Base-by-base conservation (phyloP, 1,140 invertebrate genomes). In the Drosophila takahashii region DNA sequence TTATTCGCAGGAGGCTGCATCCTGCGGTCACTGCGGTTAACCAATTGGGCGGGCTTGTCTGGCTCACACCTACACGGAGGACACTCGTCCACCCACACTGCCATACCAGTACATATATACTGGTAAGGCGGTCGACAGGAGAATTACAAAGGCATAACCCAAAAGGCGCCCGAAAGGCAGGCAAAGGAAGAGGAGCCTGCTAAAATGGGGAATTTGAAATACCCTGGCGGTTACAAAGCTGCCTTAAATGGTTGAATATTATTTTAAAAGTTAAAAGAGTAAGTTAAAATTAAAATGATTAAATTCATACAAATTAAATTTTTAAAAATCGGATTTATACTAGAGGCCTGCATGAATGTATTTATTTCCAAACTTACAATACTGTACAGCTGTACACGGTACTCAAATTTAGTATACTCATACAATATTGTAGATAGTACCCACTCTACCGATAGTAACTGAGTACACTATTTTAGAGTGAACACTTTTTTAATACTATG, bases 1-100 rank as follows among this genome's bases (percentile, higher is more conserved):
- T 89, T 87, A 64, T 44, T 77, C 74, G 66, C 79, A 69, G 76
- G 62, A 83, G 74, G 48, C 64, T 79, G 84, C 79, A 70, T 67
- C 84, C 79, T 89, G 83, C 84, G 84, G 83, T 87, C 83, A 87
- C 48, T 87, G 78, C 62, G 83, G 83, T 62, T 74, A 74, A 73
- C 71, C 71, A 64, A 64, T 74, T 73, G 69, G 71, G 67, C 67
- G 67, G 50, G 4, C 59, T 15, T 22, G 37, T 13, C n/a, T 10
- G 50, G 50, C 51, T 27, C 53, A 65, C 61, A 65, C 61, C 61
- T 11, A 44, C 26, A 54, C 32, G 26, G 6, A 69, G 59, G 16
- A 32, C 48, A 58, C 22, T 15, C 37, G 42, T 27, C 11, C 48
- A 54, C 60, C 18, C 59, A 27, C 44, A 22, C 15, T 22, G 29